Conservation (phyloP, 2,888 invertebrate genomes). For the Thyatira batis region DNA sequence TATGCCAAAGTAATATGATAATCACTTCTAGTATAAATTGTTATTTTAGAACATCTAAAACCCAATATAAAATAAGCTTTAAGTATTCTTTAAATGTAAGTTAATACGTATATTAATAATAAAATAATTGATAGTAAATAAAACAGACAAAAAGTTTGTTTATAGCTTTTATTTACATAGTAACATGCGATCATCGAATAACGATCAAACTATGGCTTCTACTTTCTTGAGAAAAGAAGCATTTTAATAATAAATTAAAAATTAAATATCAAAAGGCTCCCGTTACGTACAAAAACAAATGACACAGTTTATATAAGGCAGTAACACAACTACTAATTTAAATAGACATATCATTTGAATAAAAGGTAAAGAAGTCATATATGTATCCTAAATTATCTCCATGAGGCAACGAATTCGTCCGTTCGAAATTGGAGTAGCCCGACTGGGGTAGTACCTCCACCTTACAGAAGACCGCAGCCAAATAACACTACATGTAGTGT, state of each 20-base stretch:
- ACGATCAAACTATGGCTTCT: constrained; percentile 28
- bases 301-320: neutral
- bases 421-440: too few relatives aligned
- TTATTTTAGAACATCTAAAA: neutral
- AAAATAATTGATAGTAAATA: neutral
- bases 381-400: too few relatives aligned
- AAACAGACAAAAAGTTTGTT: constrained; percentile 26
- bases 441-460: too few relatives aligned
- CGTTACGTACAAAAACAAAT: neutral
- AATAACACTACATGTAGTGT: too few relatives aligned
- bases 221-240: constrained; percentile 17
- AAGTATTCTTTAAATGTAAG: neutral
- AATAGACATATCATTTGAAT: too few relatives aligned
- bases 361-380: too few relatives aligned
- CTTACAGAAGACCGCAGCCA: too few relatives aligned
- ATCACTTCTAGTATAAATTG: too few relatives aligned
- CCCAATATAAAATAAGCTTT: neutral
- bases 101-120: neutral
- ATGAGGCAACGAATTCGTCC: too few relatives aligned
- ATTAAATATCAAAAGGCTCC: constrained; percentile 7
- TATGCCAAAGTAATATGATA: too few relatives aligned
- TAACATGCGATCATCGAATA: constrained; percentile 41
- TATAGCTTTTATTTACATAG: constrained; percentile 65
- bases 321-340: neutral
- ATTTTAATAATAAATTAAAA: constrained; percentile 15